Evolutionary conservation across 2,113 vertebrate genomes (phyloP), one percentile per base, ranked within the genome.

Genomic region (Ptilorrhoa leucosticta): DNA sequence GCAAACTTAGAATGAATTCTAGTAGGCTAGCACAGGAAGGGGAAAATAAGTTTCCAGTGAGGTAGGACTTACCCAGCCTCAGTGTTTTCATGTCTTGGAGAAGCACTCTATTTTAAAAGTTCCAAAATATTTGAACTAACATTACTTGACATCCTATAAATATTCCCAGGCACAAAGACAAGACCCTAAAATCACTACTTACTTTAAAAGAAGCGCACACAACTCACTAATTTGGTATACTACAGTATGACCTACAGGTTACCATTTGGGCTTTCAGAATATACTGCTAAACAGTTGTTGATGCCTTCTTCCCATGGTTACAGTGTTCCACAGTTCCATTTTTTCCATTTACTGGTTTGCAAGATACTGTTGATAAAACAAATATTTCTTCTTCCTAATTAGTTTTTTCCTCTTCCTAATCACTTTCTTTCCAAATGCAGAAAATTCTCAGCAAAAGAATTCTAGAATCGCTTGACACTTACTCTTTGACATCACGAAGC

Each of bases 401-500:
- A 64, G 2, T 39, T 44, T 76, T 53, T 86, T 44, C 9, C 45
- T 89, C 71, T 78, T 56, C 10, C 51, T n/a, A 61, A 42, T 33
- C 14, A 65, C 3, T 42, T 58, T 80, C 23, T 58, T 81, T 60
- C 31, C 39, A 95, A 87, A 44, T 17, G 90, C 17, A 78, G 54
- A 82, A 86, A 75, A 57, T 51, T 60, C 28, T 84, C 70, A 61
- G 37, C 23, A 2, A 39, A 83, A 35, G 14, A 89, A 79, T 63
- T 96, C 27, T 22, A 82, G 58, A 93, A 92, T 85, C 33, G 78
- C 42, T 44, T 77, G 61, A 31, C 66, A 98, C 99, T 98, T 98
- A 99, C 99, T 99, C 99, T 99, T 99, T 99, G 96, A 99, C 98
- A 97, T 99, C 99, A 98, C 99, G 98, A 92, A 99, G 99, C 91